phyloP scores from a whole-genome alignment of 2,888 invertebrate species.

The Dimorphilus gyrociliatus region DNA sequence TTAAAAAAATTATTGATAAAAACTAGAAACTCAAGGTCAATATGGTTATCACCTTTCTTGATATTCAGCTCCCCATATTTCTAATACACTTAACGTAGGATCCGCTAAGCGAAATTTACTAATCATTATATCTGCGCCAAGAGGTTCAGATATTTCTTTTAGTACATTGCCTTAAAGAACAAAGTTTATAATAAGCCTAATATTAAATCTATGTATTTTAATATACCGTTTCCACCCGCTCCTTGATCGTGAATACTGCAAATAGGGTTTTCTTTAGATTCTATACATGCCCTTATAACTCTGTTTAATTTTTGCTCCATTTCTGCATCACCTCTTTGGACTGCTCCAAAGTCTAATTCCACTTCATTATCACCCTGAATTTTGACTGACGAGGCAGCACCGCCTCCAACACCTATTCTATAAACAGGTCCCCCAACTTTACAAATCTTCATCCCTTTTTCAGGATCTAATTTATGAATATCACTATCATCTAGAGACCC shows the following conservation, averaged over 20 bases:
- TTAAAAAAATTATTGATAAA: too few species aligned
- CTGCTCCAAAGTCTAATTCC: slow-evolving; percentile 80
- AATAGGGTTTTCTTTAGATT: slow-evolving; percentile 67
- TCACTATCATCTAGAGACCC: slow-evolving; percentile 71
- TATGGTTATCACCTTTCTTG: too few species aligned
- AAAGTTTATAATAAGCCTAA: too few species aligned
- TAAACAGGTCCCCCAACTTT: slow-evolving; percentile 95
- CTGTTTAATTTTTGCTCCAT: slow-evolving; percentile 96
- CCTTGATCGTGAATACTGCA: slow-evolving; percentile 94
- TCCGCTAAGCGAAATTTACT: slow-evolving; percentile 67
- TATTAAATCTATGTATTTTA: too few species aligned
- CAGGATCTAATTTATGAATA: slow-evolving; percentile 58
- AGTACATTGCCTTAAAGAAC: slow-evolving; percentile 65
- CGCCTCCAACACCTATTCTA: slow-evolving; percentile 92
- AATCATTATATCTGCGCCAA: slow-evolving; percentile 74
- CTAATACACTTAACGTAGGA: slow-evolving; percentile 75
- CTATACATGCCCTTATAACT: slow-evolving; percentile 76
- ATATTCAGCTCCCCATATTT: slow-evolving; percentile 96
- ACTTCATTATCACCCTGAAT: slow-evolving; percentile 74
- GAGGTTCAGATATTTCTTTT: slow-evolving; percentile 86
- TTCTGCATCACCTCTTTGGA: slow-evolving; percentile 88
- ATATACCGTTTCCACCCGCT: slow-evolving; percentile 62
- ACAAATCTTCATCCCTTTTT: slow-evolving; percentile 70
- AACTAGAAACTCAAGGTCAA: too few species aligned
- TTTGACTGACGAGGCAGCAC: slow-evolving; percentile 89